Evolutionary conservation across 92 coral and sea anemone species (phyloP), one percentile per base, ranked within the genome.

Genomic region (Zoanthus solanderi): DNA sequence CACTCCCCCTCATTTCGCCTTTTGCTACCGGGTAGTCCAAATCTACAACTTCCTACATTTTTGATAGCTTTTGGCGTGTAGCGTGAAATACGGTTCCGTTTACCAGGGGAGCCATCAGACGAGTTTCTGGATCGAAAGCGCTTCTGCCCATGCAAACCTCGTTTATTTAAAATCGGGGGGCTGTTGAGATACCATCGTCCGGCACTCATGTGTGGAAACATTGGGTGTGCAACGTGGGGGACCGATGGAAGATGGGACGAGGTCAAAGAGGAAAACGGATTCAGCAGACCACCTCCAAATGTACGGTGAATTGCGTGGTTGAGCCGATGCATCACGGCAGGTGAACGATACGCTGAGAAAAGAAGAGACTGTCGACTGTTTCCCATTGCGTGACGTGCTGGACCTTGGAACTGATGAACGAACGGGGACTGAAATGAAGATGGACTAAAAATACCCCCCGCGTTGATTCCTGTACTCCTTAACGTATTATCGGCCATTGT

Each of bases 381-480:
- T 14, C 31, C 85, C 45, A 47, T 34, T 31, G 46, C 0, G 63
- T 28, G 85, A 45, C 47, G 85, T 31, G 60, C 29, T 5, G 65
- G 85, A 34, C 75, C 74, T 67, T 65, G 63, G 14, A 66, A 81
- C 75, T 81, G 85, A 30, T 81, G 85, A 11, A 81, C 63, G 6
- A 65, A 81, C 42, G 85, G 85, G 15, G 85, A 48, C 13, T 66
- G 75, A 31, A 81, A 45, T 4, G 61, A 45, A 6, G 85, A 75
- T 11, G 46, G 85, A 18, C 28, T 81, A 52, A 81, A 66, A 6
- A 58, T 46, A 17, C 74, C 60, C 66, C 85, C 60, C 28, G 75
- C 45, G 31, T 81, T 28, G 61, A 28, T 66, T 23, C 75, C 75
- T 11, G 75, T 46, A 0, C 58, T 73, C 85, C 75, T 65, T 42